Evolutionary conservation across 2,888 invertebrate species (phyloP), one percentile per base, ranked within the genome.

Genomic region (Polyommatus iphigenia): DNA sequence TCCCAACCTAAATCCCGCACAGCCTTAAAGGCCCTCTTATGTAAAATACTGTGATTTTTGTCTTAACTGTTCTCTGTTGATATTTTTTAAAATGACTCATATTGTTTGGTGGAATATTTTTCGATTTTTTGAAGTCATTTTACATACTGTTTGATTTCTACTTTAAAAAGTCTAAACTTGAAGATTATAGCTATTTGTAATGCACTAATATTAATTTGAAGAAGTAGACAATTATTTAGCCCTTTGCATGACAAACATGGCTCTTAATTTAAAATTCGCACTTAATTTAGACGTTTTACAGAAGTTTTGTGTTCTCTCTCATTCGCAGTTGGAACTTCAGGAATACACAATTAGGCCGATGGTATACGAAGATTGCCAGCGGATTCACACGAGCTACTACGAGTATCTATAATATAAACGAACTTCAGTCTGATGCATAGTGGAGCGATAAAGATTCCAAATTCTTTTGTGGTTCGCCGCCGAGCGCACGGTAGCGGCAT

Each of bases 391-490:
- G 67, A 76, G 76, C 67, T 78, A 76, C 71, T 76, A n/a, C n/a
- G n/a, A n/a, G n/a, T n/a, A 80, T 79, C 80, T 79, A 80, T 81
- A 73, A 73, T 77, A 77, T 79, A 78, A 79, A 81, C 78, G 81
- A 82, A 81, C 76, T 79, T 85, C 82, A 82, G 81, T 82, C 83
- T 81, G 80, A 81, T 79, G 82, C 85, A 78, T 83, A 85, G 86
- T 85, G 84, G 84, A 85, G 81, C 85, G 86, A 88, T 87, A 87
- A 88, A 87, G 90, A 91, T 91, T 91, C 91, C 88, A 88, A 91
- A 93, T 92, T 92, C 93, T 91, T 93, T 93, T 93, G 91, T 91
- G 85, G 85, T 88, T 85, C 83, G 92, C 93, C 92, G 93, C 89
- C 89, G 79, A 81, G 85, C 86, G 87, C 87, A 90, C 92, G 88